phyloP scores from a whole-genome alignment of 1,140 invertebrate species.

The Lanistes nyassanus region DNA sequence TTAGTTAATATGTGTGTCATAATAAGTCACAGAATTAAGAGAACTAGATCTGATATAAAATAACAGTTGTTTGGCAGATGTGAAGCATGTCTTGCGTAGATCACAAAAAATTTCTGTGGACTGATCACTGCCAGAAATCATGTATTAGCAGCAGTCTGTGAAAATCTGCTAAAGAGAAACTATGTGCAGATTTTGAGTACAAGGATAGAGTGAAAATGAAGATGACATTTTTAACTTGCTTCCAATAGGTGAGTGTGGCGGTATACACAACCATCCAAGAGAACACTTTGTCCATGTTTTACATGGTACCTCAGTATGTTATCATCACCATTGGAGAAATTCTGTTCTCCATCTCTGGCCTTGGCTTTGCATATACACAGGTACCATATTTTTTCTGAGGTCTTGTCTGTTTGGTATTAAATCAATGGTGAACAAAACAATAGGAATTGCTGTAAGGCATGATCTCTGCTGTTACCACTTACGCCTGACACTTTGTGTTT shows the following conservation, averaged over 20 bases:
- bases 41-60: no score
- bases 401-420: slow-evolving; percentile 12
- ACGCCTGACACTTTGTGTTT: no score
- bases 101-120: no score
- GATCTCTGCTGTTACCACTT: no score
- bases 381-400: slow-evolving; percentile 55
- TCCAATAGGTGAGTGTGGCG: slow-evolving; percentile 22
- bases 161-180: background rate
- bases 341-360: slow-evolving; percentile 90
- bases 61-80: no score
- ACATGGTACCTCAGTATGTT: slow-evolving; percentile 88
- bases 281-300: slow-evolving; percentile 82
- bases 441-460: no score
- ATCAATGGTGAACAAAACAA: no score
- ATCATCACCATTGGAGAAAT: slow-evolving; percentile 86
- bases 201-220: background rate
- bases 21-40: no score
- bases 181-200: background rate
- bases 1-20: no score
- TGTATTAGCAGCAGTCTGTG: background rate
- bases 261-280: slow-evolving; percentile 66
- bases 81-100: no score
- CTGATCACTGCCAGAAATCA: background rate
- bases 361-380: slow-evolving; percentile 89
- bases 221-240: background rate